Evolutionary conservation across 2,888 invertebrate species (phyloP).

Genomic region (Meganola albula): DNA sequence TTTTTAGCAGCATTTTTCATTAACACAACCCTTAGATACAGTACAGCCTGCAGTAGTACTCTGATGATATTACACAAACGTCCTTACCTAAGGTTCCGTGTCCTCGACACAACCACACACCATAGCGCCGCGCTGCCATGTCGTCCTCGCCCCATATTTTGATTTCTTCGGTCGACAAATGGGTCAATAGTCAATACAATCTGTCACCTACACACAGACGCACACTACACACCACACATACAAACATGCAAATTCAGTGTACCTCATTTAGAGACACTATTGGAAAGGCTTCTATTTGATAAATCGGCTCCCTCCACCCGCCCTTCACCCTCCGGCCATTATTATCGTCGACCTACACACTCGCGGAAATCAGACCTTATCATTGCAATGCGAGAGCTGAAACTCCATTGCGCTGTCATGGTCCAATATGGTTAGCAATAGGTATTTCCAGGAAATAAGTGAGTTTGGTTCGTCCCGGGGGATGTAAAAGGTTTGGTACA

Average conservation of each 20-base stretch:
- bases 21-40: too few species aligned
- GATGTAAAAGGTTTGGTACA: slow-evolving; percentile 29
- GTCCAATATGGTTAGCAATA: slow-evolving; percentile 22
- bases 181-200: background rate
- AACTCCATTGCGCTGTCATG: background rate
- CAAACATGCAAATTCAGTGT: slow-evolving; percentile 14
- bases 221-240: slow-evolving; percentile 2
- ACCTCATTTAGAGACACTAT: slow-evolving; percentile 24
- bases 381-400: background rate
- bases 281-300: slow-evolving; percentile 26
- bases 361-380: slow-evolving; percentile 8
- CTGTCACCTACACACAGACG: background rate
- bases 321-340: slow-evolving; percentile 5
- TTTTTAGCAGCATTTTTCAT: too few species aligned
- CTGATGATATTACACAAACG: too few species aligned
- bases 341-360: slow-evolving; percentile 5
- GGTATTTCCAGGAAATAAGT: slow-evolving; percentile 28
- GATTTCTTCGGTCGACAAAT: background rate
- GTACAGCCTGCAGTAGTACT: too few species aligned
- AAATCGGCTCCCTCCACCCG: slow-evolving; percentile 15
- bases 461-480: slow-evolving; percentile 27
- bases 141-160: background rate
- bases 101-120: background rate
- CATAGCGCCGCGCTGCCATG: background rate
- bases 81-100: too few species aligned